These are phyloP conservation scores for Xyliphius kryptos DNA, from an alignment of 2,113 vertebrate species.

Conservation along the genomic window DNA sequence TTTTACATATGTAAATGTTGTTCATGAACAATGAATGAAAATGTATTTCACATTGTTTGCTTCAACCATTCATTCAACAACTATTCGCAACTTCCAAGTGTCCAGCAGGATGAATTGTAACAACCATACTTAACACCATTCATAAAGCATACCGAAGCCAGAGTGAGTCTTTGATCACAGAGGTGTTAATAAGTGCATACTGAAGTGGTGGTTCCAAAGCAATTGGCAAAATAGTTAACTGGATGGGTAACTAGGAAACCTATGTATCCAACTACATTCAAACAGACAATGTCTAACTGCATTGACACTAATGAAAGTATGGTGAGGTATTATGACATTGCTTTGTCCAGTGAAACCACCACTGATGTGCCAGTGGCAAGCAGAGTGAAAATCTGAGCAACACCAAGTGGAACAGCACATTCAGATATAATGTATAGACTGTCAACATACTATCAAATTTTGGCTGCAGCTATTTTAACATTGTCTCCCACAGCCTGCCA, in stretches of 20 bases:
- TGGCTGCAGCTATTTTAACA: neutral
- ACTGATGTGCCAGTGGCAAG: neutral
- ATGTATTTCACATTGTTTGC: no score
- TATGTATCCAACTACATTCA: no score
- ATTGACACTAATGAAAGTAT: neutral
- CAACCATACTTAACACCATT: neutral
- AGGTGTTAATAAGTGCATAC: neutral
- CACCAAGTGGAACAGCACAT: neutral
- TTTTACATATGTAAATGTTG: no score
- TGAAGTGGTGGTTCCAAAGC: neutral
- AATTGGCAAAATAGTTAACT: neutral
- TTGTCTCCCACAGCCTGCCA: neutral
- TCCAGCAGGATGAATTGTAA: neutral
- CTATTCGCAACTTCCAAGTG: neutral
- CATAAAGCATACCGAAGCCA: neutral
- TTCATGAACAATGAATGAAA: no score
- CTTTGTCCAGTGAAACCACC: neutral
- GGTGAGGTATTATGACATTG: neutral
- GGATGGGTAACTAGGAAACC: constrained; percentile 8
- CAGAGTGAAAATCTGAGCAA: neutral
- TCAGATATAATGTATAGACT: neutral
- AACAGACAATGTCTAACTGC: neutral
- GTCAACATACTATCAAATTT: neutral
- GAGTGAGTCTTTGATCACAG: neutral
- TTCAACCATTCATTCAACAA: no score